These are phyloP conservation scores for Hippocampus comes DNA, from an alignment of 2,113 vertebrate genomes.

Conservation along the genomic window DNA sequence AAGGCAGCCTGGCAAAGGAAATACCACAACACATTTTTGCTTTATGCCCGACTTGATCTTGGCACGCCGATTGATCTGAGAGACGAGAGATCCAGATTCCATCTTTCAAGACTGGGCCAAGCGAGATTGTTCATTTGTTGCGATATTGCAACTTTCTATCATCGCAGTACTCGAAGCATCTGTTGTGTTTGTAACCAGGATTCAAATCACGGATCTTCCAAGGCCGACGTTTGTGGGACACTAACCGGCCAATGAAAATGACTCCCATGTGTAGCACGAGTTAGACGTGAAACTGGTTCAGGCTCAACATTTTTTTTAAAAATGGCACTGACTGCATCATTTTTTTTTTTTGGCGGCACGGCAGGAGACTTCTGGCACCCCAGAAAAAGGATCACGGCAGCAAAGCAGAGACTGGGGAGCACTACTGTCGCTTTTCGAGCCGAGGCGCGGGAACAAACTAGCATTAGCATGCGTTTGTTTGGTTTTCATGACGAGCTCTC, in stretches of 20 bases:
- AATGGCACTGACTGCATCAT: too few relatives aligned
- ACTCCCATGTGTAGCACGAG: too few relatives aligned
- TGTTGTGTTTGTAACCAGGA: too few relatives aligned
- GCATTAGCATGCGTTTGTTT: not conserved
- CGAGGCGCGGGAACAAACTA: not conserved
- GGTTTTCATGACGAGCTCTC: not conserved
- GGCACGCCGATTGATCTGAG: not conserved
- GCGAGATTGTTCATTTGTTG: not conserved
- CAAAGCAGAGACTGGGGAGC: not conserved
- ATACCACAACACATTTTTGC: not conserved
- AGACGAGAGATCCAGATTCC: not conserved
- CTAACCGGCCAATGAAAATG: not conserved
- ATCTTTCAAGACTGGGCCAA: not conserved
- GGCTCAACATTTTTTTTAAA: too few relatives aligned
- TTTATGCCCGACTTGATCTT: not conserved
- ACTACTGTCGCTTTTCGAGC: not conserved
- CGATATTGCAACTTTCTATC: not conserved
- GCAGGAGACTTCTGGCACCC: not conserved
- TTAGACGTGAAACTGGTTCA: too few relatives aligned
- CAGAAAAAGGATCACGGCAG: not conserved
- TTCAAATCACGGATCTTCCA: not conserved
- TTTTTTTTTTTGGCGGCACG: too few relatives aligned
- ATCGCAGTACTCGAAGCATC: not conserved
- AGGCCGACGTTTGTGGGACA: not conserved
- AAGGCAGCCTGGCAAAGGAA: slow-evolving; percentile 6